Conservation (phyloP, 2,113 vertebrate species). For the Zapornia atra region DNA sequence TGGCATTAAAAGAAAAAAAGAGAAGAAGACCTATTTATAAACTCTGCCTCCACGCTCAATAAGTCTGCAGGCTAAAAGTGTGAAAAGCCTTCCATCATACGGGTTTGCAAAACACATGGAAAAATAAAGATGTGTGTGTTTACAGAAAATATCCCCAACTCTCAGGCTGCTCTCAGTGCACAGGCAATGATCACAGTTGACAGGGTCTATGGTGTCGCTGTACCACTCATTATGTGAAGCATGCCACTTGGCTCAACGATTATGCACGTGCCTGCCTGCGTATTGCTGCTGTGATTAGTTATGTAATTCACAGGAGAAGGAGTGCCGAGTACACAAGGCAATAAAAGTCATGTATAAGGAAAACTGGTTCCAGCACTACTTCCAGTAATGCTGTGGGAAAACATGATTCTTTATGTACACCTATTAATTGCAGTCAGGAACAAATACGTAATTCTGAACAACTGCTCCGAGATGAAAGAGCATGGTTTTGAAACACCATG, state of each 20-base stretch:
- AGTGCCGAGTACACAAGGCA: neutral
- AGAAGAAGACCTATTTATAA: conserved; percentile 43
- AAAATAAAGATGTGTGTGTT: conserved; percentile 54
- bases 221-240: neutral
- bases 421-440: neutral
- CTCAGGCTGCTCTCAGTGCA: neutral
- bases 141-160: conserved; percentile 27
- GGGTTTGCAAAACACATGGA: neutral
- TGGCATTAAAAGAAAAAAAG: conserved; percentile 17
- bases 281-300: neutral
- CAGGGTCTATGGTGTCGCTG: neutral
- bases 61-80: conserved; percentile 54
- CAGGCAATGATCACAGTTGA: neutral
- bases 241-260: neutral
- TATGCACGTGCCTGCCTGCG: neutral
- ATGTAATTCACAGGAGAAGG: neutral
- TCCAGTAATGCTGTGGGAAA: neutral
- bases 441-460: neutral
- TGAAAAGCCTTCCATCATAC: conserved; percentile 34
- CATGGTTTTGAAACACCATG: neutral
- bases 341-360: neutral
- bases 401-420: neutral
- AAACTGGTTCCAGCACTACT: neutral
- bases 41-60: conserved; percentile 38
- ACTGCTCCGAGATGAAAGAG: neutral